Conservation (phyloP, 2,797 vertebrate genomes). For the Lerista edwardsae region DNA sequence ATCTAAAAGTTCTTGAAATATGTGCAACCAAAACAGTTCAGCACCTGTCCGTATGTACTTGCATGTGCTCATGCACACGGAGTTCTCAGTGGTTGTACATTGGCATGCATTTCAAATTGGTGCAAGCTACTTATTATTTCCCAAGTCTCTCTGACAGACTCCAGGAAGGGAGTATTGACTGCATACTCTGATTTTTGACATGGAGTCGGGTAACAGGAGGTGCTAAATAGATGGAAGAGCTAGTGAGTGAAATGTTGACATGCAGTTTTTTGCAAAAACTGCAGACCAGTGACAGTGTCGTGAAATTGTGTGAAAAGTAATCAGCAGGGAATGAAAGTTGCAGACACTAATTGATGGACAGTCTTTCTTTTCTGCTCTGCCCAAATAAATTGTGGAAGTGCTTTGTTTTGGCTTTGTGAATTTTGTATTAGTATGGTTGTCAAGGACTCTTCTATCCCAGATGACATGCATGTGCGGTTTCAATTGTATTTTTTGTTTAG, state of each 20-base stretch:
- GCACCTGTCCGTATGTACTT: not conserved
- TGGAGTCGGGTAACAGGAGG: constrained; percentile 65
- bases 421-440: constrained; percentile 38
- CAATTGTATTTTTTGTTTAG: constrained; percentile 56
- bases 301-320: constrained; percentile 56
- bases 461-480: constrained; percentile 54
- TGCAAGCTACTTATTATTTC: constrained; percentile 44
- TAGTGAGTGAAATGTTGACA: constrained; percentile 67
- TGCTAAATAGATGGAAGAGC: constrained; percentile 66
- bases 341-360: constrained; percentile 68
- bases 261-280: constrained; percentile 63
- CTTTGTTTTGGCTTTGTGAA: constrained; percentile 51
- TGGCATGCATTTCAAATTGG: not conserved
- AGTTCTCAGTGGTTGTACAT: not conserved
- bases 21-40: not conserved
- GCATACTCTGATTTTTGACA: constrained; percentile 46
- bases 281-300: constrained; percentile 56
- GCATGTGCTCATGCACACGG: constrained; percentile 10
- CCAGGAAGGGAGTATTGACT: constrained; percentile 52
- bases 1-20: not conserved
- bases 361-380: constrained; percentile 60
- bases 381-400: constrained; percentile 54
- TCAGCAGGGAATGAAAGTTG: constrained; percentile 70
- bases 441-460: constrained; percentile 60
- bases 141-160: constrained; percentile 58